These are phyloP conservation scores for Archivesica marissinica DNA, from an alignment of 1,140 invertebrate species.

Conservation along the genomic window DNA sequence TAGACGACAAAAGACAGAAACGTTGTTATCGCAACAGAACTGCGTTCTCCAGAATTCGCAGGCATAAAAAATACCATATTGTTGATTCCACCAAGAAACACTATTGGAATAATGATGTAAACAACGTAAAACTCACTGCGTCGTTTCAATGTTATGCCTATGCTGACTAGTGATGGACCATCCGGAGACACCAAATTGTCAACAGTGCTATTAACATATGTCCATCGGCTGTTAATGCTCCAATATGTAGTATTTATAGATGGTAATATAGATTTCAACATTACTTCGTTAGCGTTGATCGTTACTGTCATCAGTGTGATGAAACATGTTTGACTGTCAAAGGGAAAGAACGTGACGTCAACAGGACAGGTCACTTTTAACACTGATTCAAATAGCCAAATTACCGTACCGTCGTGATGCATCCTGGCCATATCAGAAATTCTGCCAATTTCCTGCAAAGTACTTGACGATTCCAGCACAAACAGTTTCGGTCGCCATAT, in stretches of 20 bases:
- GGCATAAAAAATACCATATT: conserved; percentile 86
- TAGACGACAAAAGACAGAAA: conserved; percentile 86
- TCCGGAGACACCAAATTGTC: not conserved
- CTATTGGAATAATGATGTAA: conserved; percentile 86
- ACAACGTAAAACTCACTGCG: conserved; percentile 82
- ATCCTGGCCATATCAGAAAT: not conserved
- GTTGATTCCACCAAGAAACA: conserved; percentile 86
- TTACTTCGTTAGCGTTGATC: not conserved
- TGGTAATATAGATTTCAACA: not conserved
- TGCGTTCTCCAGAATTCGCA: conserved; percentile 86
- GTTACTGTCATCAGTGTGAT: not conserved
- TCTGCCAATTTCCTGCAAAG: conserved; percentile 19
- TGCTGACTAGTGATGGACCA: no score
- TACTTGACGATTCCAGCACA: not conserved
- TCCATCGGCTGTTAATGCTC: conserved; percentile 26
- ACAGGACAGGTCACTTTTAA: conserved; percentile 5
- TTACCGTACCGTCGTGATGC: conserved; percentile 4
- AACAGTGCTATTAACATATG: not conserved
- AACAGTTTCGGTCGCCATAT: conserved; percentile 26
- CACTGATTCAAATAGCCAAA: not conserved
- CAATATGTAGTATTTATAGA: not conserved
- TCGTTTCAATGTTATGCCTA: conserved; percentile 18
- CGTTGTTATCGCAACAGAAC: conserved; percentile 86
- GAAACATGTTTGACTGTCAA: conserved; percentile 40
- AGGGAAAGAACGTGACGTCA: conserved; percentile 48